Percentiles rank a stretch among this genome's conserved stretches.
phyloP scores from a whole-genome alignment of 2,113 vertebrate genomes.

The Plecturocebus donacophilus region DNA sequence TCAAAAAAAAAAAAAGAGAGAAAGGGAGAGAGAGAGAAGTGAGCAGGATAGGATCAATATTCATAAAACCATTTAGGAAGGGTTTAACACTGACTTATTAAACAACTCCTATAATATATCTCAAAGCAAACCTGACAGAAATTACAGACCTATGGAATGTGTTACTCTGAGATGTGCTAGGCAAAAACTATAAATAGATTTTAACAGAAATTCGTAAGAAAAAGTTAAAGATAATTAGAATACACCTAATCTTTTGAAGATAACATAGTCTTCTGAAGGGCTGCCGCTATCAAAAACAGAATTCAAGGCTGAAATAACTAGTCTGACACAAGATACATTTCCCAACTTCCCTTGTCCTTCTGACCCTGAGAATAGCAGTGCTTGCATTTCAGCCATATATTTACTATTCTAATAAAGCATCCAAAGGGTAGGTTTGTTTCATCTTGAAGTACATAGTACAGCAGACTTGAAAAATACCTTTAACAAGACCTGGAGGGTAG shows the following conservation, averaged over 20 bases:
- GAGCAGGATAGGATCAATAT: not conserved
- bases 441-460: not conserved
- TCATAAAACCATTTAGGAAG: not conserved
- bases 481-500: not conserved
- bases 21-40: too few relatives aligned
- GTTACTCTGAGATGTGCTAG: not conserved
- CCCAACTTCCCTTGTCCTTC: not conserved
- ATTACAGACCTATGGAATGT: not conserved
- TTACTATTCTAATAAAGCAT: not conserved
- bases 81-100: not conserved
- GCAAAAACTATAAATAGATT: not conserved
- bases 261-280: not conserved
- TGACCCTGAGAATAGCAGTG: not conserved
- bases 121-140: conserved; percentile 7
- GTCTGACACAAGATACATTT: not conserved
- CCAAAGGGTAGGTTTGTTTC: not conserved
- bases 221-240: not conserved
- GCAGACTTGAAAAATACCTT: conserved; percentile 12
- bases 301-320: not conserved
- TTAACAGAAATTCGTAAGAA: not conserved
- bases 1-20: too few relatives aligned
- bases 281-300: not conserved
- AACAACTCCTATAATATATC: not conserved
- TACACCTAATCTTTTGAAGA: not conserved
- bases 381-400: not conserved